phyloP scores from a whole-genome alignment of 1,140 invertebrate genomes.

The Drosophila obscura region DNA sequence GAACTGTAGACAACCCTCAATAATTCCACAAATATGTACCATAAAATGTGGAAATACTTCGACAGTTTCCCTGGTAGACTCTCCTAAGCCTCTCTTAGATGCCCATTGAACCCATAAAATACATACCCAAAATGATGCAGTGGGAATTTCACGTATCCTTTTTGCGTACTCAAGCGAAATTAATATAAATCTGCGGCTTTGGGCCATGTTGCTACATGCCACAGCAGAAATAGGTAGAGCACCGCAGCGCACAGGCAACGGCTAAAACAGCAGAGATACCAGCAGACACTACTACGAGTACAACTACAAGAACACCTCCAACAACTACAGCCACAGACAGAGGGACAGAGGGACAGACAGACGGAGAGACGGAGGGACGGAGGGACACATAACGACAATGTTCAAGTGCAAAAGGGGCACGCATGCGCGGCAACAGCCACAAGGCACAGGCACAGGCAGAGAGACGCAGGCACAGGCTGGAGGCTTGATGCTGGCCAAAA shows the following conservation, averaged over 20 bases:
- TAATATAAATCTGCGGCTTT: neutral
- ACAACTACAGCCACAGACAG: constrained; percentile 14
- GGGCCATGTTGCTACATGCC: neutral
- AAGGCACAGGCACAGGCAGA: constrained; percentile 2
- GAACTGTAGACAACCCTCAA: too few species aligned
- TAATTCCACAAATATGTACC: too few species aligned
- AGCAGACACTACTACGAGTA: constrained; percentile 13
- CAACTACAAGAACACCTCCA: constrained; percentile 38
- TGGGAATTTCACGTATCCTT: neutral
- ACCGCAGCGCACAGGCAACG: neutral
- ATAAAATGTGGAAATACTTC: too few species aligned
- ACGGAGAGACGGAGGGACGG: constrained; percentile 7
- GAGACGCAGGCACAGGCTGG: neutral
- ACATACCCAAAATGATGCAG: neutral
- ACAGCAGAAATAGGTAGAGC: neutral
- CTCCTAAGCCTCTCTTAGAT: too few species aligned
- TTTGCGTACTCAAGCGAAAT: neutral
- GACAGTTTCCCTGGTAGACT: too few species aligned
- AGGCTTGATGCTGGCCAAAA: constrained; percentile 35
- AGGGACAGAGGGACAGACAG: too few species aligned
- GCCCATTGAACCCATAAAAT: too few species aligned
- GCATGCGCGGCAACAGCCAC: constrained; percentile 67
- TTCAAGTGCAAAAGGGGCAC: constrained; percentile 78
- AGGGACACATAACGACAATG: constrained; percentile 33
- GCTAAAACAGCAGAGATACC: constrained; percentile 1